Base-by-base conservation (phyloP, 2,797 vertebrate species). In the Octomys mimax region DNA sequence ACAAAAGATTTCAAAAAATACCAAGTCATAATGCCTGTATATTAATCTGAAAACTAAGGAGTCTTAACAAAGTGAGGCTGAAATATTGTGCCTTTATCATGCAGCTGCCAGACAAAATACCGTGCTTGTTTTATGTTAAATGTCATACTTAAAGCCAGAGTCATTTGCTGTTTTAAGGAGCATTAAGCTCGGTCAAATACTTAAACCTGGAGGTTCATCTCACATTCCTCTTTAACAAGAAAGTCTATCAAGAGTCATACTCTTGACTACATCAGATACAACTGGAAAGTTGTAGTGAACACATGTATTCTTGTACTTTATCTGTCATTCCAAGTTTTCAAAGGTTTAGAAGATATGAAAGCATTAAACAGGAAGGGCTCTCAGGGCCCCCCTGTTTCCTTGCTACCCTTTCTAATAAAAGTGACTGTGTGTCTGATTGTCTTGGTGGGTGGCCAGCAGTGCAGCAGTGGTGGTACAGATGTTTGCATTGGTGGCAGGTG, bases 161-260 rank as follows among this genome's bases (percentile, higher is more conserved):
- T 26, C 61, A 79, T 96, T 97, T 97, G 91, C 87, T 78, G 81
- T 93, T 94, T 92, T 92, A 79, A 96, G 83, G 73, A 42, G 42
- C 10, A 87, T 2, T 93, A 46, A 6, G 39, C 96, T 86, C 96
- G 36, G 93, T 96, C 42, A 79, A 94, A 98, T 96, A 85, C 71
- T 36, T 92, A 93, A 92, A 90, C 64, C 39, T 4, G 18, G 31
- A 71, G 0, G 0, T 71, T 80, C 75, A 68, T 95, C 62, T 95
- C 70, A 90, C 36, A 68, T 95, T 62, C 82, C 13, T 0, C 89
- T 95, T 83, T 96, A 73, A 71, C 86, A 78, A 93, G 89, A 42
- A 96, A 95, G 33, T 10, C 70, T 62, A 57, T 79, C 39, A 57
- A 93, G 83, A 75, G 61, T 4, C 13, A 5, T 4, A 16, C 42